Conservation (phyloP, 2,797 vertebrate species). For the Cyclura pinguis region DNA sequence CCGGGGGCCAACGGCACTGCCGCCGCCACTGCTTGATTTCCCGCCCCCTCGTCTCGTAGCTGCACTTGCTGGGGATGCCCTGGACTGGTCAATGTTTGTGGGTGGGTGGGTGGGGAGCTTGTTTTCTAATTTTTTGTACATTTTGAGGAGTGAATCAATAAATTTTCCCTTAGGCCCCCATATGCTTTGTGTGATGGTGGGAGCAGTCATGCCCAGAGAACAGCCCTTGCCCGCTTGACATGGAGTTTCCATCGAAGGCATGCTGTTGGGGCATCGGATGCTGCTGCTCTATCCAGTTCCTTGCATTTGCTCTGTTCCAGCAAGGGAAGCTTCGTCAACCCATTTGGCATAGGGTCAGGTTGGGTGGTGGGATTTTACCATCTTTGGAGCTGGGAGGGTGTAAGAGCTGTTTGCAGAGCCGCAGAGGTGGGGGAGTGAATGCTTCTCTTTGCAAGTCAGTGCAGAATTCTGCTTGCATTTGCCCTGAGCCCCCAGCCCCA, state of each 20-base stretch:
- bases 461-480: no score
- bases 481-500: no score
- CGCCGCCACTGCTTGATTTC: conserved; percentile 75
- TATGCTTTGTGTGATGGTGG: background rate
- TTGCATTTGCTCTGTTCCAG: background rate
- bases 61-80: conserved; percentile 82
- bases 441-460: no score
- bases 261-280: no score
- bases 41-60: conserved; percentile 79
- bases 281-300: background rate
- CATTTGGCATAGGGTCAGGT: background rate
- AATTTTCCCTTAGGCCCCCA: conserved; percentile 80
- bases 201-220: background rate
- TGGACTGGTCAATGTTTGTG: conserved; percentile 78
- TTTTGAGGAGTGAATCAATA: conserved; percentile 85
- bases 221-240: background rate
- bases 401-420: no score
- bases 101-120: conserved; percentile 72
- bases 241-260: no score
- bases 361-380: no score
- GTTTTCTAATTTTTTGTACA: conserved; percentile 89
- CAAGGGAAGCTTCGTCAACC: background rate
- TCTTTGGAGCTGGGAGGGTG: no score
- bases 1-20: conserved; percentile 63
- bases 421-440: no score